Percentiles rank a stretch among this genome's conserved stretches.
phyloP scores from a whole-genome alignment of 2,113 vertebrate species.

The Daphoenositta chrysoptera region DNA sequence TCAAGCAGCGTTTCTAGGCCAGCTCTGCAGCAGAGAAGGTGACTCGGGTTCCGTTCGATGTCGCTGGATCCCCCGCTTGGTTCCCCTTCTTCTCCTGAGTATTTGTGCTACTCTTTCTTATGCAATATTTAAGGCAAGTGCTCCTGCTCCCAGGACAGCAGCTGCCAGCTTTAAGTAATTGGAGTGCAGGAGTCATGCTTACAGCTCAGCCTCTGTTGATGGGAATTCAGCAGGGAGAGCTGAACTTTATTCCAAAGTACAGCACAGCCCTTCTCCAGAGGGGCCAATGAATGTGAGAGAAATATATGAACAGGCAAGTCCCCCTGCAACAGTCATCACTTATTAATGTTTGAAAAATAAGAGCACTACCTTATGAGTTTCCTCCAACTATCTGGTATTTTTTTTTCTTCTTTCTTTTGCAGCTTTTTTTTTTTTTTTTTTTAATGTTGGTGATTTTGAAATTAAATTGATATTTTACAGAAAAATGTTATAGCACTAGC shows the following conservation, averaged over 20 bases:
- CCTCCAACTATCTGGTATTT: background rate
- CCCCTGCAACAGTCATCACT: background rate
- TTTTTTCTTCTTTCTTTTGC: background rate
- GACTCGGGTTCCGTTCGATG: background rate
- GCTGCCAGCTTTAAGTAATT: conserved; percentile 21
- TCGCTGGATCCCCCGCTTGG: fast-evolving
- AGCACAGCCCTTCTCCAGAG: background rate
- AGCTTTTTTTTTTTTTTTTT: background rate
- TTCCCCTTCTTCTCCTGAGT: background rate
- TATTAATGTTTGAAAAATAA: background rate
- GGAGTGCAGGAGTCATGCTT: background rate
- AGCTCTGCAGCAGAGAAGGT: background rate
- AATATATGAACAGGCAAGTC: background rate
- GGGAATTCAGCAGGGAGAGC: background rate
- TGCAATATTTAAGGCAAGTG: conserved; percentile 18
- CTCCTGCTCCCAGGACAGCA: background rate
- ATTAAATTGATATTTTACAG: background rate
- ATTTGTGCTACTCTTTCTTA: background rate
- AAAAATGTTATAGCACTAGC: fast-evolving
- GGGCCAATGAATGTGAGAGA: background rate
- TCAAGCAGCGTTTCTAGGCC: background rate
- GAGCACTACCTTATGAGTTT: background rate
- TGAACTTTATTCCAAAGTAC: background rate
- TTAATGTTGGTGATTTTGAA: background rate
- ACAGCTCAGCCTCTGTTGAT: background rate